phyloP scores from a whole-genome alignment of 2,888 invertebrate species.

The Girardia tigrina region DNA sequence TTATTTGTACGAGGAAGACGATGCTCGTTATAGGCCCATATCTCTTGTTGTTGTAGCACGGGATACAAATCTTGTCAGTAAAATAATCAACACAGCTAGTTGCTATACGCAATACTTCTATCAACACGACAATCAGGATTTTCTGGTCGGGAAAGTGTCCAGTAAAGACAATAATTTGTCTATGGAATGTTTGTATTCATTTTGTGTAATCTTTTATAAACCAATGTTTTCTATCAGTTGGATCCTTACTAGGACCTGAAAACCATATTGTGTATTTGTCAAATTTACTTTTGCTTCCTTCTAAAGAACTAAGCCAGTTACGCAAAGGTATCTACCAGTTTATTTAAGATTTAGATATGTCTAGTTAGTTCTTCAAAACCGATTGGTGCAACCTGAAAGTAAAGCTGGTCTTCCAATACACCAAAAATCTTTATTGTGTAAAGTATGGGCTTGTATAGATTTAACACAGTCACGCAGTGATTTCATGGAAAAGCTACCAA shows the following conservation, averaged over 20 bases:
- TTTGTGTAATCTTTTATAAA: not conserved
- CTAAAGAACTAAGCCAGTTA: not conserved
- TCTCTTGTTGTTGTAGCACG: not conserved
- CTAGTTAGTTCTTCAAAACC: not conserved
- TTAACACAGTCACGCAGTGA: not conserved
- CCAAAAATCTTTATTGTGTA: not conserved
- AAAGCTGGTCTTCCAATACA: not conserved
- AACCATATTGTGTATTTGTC: not conserved
- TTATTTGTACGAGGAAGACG: too few relatives aligned
- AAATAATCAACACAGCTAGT: not conserved
- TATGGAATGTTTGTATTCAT: not conserved
- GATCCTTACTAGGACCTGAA: not conserved
- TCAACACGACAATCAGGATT: not conserved
- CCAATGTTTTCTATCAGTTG: not conserved
- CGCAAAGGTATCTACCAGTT: not conserved
- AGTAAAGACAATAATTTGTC: not conserved
- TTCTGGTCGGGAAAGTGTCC: not conserved
- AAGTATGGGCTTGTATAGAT: not conserved
- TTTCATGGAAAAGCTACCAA: not conserved
- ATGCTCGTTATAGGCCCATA: not conserved
- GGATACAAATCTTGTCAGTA: not conserved
- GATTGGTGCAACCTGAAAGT: not conserved
- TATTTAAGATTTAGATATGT: too few relatives aligned
- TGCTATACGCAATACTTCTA: not conserved
- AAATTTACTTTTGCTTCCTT: not conserved